Base-by-base conservation (phyloP, 2,113 vertebrate species). In the Neofelis nebulosa region DNA sequence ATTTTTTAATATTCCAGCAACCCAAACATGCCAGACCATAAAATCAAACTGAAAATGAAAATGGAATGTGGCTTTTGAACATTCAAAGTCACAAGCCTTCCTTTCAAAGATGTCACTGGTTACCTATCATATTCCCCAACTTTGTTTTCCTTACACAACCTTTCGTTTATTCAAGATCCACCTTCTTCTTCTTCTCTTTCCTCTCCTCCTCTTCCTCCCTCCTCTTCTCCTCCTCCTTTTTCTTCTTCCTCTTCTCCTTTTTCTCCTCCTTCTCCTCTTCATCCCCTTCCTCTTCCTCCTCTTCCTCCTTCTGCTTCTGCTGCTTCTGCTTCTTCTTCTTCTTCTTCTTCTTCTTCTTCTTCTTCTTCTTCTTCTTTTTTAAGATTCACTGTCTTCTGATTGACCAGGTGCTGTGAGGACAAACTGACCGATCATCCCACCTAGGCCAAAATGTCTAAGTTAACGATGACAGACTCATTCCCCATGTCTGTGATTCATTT, bases 61-160 rank as follows among this genome's bases (percentile, higher is more conserved):
- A 78, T 95, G 19, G 18, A 93, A 96, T 95, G 12, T 78, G 5
- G 25, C 9, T 61, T 83, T 92, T 81, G n/a, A 96, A 76, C 23
- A 78, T n/a, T 63, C 10, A 94, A 45, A 63, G 41, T 91, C 66
- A 25, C 23, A 84, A 55, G 16, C 11, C 33, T 92, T 95, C 31
- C 41, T n/a, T 36, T 33, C 74, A 78, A 86, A 57, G 48, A 66
- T 91, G 6, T 25, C 68, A 10, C 69, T 91, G 25, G 21, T 57
- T 85, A n/a, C 23, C 65, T 73, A 33, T 81, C 55, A 29, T 36
- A 74, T 36, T 48, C 6, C 23, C 31, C 29, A 57, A 7, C 65
- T 69, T 88, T 91, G 15, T 76, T 38, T 4, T 89, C 94, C 55
- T n/a, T 80, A 61, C 3, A 88, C 31, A 91, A 55, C 1, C 27